Conservation (phyloP, 2,797 vertebrate genomes). For the Australoheros facetus region DNA sequence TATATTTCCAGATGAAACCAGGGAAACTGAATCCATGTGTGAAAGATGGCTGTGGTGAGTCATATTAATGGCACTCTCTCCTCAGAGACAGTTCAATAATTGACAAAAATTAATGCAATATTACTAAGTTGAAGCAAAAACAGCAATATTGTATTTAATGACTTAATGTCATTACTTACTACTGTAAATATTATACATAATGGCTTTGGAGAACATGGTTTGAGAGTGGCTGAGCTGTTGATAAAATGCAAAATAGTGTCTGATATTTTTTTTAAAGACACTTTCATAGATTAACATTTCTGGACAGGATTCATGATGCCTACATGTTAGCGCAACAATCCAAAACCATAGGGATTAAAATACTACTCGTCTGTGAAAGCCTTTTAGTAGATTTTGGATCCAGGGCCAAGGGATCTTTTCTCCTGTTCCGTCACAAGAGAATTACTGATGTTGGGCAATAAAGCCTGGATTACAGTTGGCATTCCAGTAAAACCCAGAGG, state of each 20-base stretch:
- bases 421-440: conserved; percentile 7
- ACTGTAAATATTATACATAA: not conserved
- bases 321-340: not conserved
- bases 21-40: conserved; percentile 31
- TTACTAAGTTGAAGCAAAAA: not conserved
- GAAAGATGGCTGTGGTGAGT: conserved; percentile 26
- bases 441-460: conserved; percentile 17
- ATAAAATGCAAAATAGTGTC: not conserved
- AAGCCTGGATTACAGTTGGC: not conserved
- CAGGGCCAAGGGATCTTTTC: conserved; percentile 17
- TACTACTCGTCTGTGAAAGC: not conserved
- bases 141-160: conserved; percentile 2
- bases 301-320: not conserved
- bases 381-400: conserved; percentile 9
- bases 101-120: conserved; percentile 11
- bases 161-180: not conserved
- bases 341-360: not conserved
- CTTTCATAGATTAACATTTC: too few relatives aligned
- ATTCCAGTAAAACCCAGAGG: conserved; percentile 1
- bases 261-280: too few relatives aligned
- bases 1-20: conserved; percentile 30
- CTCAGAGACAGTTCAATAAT: conserved; percentile 23
- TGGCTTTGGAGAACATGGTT: not conserved
- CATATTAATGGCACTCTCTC: conserved; percentile 52
- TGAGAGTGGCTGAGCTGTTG: not conserved